These are phyloP conservation scores for Epinephelus lanceolatus DNA, from an alignment of 2,113 vertebrate genomes.

Conservation along the genomic window DNA sequence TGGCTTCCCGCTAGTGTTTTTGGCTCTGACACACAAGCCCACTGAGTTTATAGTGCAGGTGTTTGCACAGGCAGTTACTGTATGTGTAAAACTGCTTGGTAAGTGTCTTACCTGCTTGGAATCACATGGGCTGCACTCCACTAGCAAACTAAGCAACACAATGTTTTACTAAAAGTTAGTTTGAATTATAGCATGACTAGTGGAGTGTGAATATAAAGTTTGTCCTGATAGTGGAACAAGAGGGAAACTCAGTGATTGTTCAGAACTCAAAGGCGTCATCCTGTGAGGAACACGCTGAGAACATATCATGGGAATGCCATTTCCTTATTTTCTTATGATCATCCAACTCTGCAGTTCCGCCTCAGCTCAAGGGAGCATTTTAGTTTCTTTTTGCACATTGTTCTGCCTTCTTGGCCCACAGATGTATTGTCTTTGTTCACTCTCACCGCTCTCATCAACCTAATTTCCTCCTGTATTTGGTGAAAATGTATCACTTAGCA, in stretches of 20 bases:
- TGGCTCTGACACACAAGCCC: conserved; percentile 36
- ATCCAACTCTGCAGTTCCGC: background rate
- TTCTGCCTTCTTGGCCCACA: background rate
- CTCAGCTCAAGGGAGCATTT: background rate
- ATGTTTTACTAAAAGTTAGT: background rate
- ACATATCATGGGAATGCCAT: background rate
- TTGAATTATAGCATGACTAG: background rate
- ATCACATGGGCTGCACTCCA: background rate
- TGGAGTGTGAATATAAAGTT: background rate
- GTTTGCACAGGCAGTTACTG: conserved; percentile 29
- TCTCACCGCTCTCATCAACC: background rate
- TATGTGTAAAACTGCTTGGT: background rate
- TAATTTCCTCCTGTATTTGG: background rate
- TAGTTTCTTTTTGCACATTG: background rate
- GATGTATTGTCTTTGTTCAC: background rate
- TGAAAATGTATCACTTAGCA: too few relatives aligned
- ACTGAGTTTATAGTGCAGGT: conserved; percentile 45
- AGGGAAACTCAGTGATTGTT: background rate
- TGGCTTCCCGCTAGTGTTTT: conserved; percentile 55
- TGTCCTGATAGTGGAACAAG: background rate
- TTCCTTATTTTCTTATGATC: background rate
- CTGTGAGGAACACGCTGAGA: background rate
- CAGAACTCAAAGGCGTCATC: background rate
- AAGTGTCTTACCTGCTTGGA: conserved; percentile 27
- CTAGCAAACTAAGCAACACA: background rate